Base-by-base conservation (phyloP, 2,113 vertebrate genomes). In the Ivindomyrus marchei region DNA sequence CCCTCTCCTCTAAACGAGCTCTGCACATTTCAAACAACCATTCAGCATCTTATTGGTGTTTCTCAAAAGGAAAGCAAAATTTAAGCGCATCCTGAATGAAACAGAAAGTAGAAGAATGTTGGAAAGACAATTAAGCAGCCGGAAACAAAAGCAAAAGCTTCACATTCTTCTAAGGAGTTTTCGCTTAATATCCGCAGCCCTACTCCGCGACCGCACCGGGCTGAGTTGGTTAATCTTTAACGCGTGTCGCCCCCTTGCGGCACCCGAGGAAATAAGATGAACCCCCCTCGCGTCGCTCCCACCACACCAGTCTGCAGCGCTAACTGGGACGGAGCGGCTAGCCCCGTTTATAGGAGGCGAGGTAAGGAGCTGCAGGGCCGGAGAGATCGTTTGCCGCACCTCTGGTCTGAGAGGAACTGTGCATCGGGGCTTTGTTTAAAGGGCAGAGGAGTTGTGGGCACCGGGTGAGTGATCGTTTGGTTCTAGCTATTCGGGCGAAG, bases 281-380 rank as follows among this genome's bases (percentile, higher is more conserved):
- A 27, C 45, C 91, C 92, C 91, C 94, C 94, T 94, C 94, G 93
- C 92, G 93, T 94, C 93, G 93, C 94, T 95, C 91, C 88, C 88
- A 88, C 91, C 94, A 92, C 92, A 91, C 92, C 92, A 93, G 91
- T 91, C 92, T 91, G 93, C 93, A 66, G 90, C n/a, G 58, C 77
- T 50, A 90, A 70, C 77, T 77, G 80, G 87, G 42, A 85, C 49
- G 50, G 45, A 80, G 77, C n/a, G 39, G 90, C 49, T 10, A 56
- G 50, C 49, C 66, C 66, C 90, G 36, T 70, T 62, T 13, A 56
- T 19, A 80, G 66, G 53, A 90, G 49, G 19, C 56, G 47, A 87
- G 83, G 53, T 17, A 90, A 87, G 58, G 46, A 49, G 89, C 89
- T 27, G 19, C 1, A 62, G 24, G 85, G 93, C 93, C 92, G 92